Percentiles rank a stretch among this genome's conserved stretches.
Conservation (phyloP, 2,888 invertebrate species). For the Aphrophora alni region DNA sequence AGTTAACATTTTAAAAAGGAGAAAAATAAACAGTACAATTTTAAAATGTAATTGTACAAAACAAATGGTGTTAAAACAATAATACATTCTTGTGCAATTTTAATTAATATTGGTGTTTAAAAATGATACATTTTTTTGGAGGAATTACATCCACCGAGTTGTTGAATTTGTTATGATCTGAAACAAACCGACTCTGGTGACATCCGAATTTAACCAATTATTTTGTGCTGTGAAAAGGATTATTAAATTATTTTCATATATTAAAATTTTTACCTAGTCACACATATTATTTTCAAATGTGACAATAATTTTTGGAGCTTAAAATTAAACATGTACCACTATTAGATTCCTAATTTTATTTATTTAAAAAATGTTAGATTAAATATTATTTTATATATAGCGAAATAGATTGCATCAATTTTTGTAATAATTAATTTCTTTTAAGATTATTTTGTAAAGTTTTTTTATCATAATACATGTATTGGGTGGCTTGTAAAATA, state of each 20-base stretch:
- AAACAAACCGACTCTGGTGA: slow-evolving; percentile 11
- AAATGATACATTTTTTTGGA: slow-evolving; percentile 23
- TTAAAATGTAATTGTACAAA: slow-evolving; percentile 6
- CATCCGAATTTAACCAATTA: slow-evolving; percentile 37
- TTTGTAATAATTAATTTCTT: slow-evolving; percentile 3
- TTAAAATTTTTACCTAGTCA: slow-evolving; percentile 33
- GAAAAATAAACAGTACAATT: neutral
- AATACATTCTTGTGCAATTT: slow-evolving; percentile 30
- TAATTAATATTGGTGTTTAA: slow-evolving; percentile 31
- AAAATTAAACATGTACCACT: slow-evolving; percentile 31
- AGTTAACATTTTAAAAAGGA: neutral
- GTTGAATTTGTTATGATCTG: neutral
- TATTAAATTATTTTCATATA: slow-evolving; percentile 14
- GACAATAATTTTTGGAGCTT: slow-evolving; percentile 35
- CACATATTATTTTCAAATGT: slow-evolving; percentile 22
- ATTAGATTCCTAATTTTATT: slow-evolving; percentile 27
- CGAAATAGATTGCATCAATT: slow-evolving; percentile 25
- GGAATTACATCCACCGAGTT: slow-evolving; percentile 22
- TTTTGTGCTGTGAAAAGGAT: slow-evolving; percentile 36
- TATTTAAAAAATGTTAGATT: slow-evolving; percentile 1
- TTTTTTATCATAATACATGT: neutral
- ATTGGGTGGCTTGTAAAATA: neutral
- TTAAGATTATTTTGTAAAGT: slow-evolving; percentile 13
- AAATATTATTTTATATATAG: slow-evolving; percentile 28
- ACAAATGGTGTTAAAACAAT: neutral